phyloP scores from a whole-genome alignment of 2,113 vertebrate species.

The Pleuronectes platessa region DNA sequence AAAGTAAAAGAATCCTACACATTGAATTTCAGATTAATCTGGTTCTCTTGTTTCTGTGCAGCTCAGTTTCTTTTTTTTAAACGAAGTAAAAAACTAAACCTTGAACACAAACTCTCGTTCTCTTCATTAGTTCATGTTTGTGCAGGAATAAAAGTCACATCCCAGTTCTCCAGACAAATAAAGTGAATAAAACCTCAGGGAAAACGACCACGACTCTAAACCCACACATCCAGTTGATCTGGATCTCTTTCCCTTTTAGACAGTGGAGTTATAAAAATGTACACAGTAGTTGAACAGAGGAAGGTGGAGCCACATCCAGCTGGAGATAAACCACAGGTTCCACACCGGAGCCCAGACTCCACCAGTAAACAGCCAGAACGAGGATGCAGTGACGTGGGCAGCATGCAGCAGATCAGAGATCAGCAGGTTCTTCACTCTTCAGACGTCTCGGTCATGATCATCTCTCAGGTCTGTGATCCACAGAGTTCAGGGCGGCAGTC shows the following conservation, averaged over 20 bases:
- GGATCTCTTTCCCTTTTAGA: conserved; percentile 43
- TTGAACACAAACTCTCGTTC: not conserved
- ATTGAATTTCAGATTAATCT: conserved; percentile 18
- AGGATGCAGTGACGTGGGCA: not conserved
- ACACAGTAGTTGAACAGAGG: not conserved
- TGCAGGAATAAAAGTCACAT: not conserved
- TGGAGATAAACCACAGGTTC: conserved; percentile 12
- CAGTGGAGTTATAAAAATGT: conserved; percentile 12
- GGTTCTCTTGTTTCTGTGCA: conserved; percentile 30
- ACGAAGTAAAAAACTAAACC: not conserved
- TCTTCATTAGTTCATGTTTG: not conserved
- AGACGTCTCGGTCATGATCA: not conserved
- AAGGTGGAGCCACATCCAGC: not conserved
- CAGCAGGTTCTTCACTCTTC: not conserved
- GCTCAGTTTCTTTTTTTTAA: too few species aligned
- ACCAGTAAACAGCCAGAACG: not conserved
- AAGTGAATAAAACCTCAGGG: not conserved
- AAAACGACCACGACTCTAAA: conserved; percentile 15
- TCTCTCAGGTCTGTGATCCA: too few species aligned
- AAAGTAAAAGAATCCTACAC: conserved; percentile 19
- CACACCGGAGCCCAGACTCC: conserved; percentile 11
- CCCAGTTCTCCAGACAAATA: too few species aligned
- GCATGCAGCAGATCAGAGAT: conserved; percentile 30
- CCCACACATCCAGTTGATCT: not conserved
- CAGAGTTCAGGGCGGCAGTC: not conserved